Conservation (phyloP, 2,888 invertebrate genomes). For the Chloroclysta siterata region DNA sequence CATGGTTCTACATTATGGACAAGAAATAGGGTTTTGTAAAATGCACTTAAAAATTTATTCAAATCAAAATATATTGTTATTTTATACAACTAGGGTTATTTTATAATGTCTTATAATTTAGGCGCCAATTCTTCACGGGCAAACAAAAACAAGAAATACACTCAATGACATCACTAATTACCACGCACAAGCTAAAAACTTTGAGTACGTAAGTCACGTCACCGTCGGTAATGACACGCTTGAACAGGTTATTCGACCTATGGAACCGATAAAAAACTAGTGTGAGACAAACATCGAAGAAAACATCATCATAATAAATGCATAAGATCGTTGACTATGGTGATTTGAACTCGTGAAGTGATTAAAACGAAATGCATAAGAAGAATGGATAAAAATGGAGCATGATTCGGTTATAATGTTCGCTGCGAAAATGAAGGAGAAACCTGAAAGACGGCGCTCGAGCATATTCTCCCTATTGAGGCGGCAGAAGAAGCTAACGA, state of each 20-base stretch:
- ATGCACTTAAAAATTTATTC: no score
- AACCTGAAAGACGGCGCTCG: slow-evolving; percentile 62
- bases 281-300: background rate
- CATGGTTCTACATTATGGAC: no score
- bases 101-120: background rate
- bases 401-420: slow-evolving; percentile 53
- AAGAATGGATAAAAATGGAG: slow-evolving; percentile 51
- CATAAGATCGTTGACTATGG: no score
- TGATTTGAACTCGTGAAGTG: background rate
- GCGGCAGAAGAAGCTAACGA: slow-evolving; percentile 64
- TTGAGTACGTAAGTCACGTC: background rate
- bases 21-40: no score
- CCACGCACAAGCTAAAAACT: background rate
- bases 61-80: no score
- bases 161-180: slow-evolving; percentile 9
- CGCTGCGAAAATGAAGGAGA: slow-evolving; percentile 59
- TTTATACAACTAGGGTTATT: no score
- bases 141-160: background rate
- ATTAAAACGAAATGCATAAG: background rate
- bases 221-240: background rate
- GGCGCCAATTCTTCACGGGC: background rate
- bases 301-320: background rate
- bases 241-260: background rate
- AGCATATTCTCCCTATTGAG: slow-evolving; percentile 72
- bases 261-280: background rate